A percentile compares a stretch with the other conserved stretches of the same genome.
Conservation (phyloP, 2,888 invertebrate genomes). For the Xylocampa areola region DNA sequence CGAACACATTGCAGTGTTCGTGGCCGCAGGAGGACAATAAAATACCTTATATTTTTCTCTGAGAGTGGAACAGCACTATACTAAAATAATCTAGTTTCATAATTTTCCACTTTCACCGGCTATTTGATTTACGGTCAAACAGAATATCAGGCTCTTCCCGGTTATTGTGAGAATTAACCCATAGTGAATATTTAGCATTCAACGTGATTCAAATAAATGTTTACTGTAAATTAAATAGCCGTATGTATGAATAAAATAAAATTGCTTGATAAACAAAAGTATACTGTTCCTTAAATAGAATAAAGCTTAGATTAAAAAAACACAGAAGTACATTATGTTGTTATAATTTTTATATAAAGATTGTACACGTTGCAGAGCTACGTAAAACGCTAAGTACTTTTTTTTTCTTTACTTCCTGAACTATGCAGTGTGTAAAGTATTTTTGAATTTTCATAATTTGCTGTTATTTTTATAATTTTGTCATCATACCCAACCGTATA, state of each 20-base stretch:
- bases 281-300: slow-evolving; percentile 7
- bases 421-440: slow-evolving; percentile 5
- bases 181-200: too few species aligned
- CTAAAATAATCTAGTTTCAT: slow-evolving; percentile 27
- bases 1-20: too few species aligned
- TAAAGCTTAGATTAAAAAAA: slow-evolving; percentile 5
- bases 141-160: too few species aligned
- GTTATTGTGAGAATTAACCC: not conserved
- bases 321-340: slow-evolving; percentile 53
- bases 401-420: slow-evolving; percentile 40
- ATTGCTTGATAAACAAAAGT: slow-evolving; percentile 3
- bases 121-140: not conserved
- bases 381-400: too few species aligned
- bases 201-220: too few species aligned
- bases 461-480: not conserved
- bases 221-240: slow-evolving; percentile 9
- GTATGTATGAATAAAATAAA: not conserved
- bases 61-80: too few species aligned
- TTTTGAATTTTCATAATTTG: not conserved
- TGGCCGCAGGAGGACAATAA: too few species aligned
- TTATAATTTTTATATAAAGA: slow-evolving; percentile 56
- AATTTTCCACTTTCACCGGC: not conserved
- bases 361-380: slow-evolving; percentile 49
- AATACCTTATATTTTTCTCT: too few species aligned
- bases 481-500: slow-evolving; percentile 1